Base-by-base conservation (phyloP, 2,113 vertebrate genomes). In the Garra rufa region DNA sequence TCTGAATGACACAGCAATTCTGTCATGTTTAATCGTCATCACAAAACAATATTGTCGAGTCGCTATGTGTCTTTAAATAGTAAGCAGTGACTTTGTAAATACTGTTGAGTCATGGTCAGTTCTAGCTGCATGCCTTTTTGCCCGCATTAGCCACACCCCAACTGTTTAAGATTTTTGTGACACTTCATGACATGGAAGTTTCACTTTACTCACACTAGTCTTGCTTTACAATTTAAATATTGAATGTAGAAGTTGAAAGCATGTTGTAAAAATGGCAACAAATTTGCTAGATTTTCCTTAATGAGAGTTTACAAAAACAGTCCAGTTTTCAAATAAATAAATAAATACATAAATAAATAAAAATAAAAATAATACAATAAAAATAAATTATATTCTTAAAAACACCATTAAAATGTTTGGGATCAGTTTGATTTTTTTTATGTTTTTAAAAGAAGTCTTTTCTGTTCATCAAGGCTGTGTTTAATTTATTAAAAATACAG, bases 71-170 rank as follows among this genome's bases (percentile, higher is more conserved):
- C n/a, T 63, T 65, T 65, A 26, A 24, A 4, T 10, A 24, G 21
- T 70, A 41, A 21, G 0, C 26, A 9, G 59, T 14, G 34, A n/a
- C 74, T 41, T 24, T 24, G 46, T 44, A 13, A 41, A 73, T 71
- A 48, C 88, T 93, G 93, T 90, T 85, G 89, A 94, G 89, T 94
- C 93, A 94, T 80, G 50, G 65, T 38, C 2, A 30, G 4, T 11
- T 26, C 24, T 88, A 43, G 43, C n/a, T 13, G 48, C 61, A n/a
- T 46, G 81, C 61, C 77, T 30, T 65, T 8, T n/a, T 76, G 55
- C 76, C 7, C 9, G 43, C 9, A 10, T 15, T 74, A 30, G 69
- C 65, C 74, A 26, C 73, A 24, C 83, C 83, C 10, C 69, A n/a
- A 44, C 28, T 6, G 9, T 24, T 3, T 71, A 6, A 10, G 19